Evolutionary conservation across 2,888 invertebrate species (phyloP).

Genomic region (Drosophila anomalipes): DNA sequence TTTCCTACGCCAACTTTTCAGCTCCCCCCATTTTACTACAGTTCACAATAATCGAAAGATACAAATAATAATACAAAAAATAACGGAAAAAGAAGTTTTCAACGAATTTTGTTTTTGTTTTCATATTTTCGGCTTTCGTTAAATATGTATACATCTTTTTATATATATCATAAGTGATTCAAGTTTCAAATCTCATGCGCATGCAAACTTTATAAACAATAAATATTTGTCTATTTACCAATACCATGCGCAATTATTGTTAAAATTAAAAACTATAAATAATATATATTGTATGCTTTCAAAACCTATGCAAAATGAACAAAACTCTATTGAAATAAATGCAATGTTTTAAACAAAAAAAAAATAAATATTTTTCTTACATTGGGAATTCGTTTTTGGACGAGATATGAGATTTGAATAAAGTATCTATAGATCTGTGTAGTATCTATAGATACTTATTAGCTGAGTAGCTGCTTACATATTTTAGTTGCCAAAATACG

Average conservation of each 20-base stretch:
- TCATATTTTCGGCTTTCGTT: slow-evolving; percentile 25
- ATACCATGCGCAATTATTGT: slow-evolving; percentile 53
- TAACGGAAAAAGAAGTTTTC: slow-evolving; percentile 16
- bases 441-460: not conserved
- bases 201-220: slow-evolving; percentile 23
- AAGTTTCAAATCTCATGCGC: slow-evolving; percentile 29
- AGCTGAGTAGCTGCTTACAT: not conserved
- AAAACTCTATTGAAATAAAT: slow-evolving; percentile 44
- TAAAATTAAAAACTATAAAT: slow-evolving; percentile 21
- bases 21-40: slow-evolving; percentile 32
- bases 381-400: not conserved
- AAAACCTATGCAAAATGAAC: slow-evolving; percentile 45
- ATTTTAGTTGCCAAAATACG: not conserved
- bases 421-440: not conserved
- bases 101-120: slow-evolving; percentile 28
- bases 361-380: no score
- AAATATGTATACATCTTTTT: slow-evolving; percentile 19
- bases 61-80: not conserved
- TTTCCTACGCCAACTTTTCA: slow-evolving; percentile 63
- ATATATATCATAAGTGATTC: slow-evolving; percentile 25
- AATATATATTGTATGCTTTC: slow-evolving; percentile 52
- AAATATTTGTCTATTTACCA: slow-evolving; percentile 34
- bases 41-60: not conserved
- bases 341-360: slow-evolving; percentile 36
- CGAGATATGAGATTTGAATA: not conserved